These are phyloP conservation scores for Diloba caeruleocephala DNA, from an alignment of 2,888 invertebrate species.

Conservation along the genomic window DNA sequence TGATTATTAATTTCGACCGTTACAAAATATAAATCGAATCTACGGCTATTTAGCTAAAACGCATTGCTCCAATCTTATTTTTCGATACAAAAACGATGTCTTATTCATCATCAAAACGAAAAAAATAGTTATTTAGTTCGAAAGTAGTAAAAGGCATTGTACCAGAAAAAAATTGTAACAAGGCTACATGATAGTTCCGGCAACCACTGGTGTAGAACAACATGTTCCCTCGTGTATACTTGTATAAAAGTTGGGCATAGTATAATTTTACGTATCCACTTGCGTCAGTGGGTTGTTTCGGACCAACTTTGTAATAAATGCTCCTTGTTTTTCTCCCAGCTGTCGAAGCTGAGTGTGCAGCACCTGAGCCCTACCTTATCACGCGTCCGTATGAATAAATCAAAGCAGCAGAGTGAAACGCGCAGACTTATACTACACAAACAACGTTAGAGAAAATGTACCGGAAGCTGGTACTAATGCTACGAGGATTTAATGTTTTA, in stretches of 20 bases:
- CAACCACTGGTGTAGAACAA: conserved; percentile 15
- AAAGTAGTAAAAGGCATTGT: too few relatives aligned
- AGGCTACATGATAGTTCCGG: conserved; percentile 32
- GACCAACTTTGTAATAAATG: conserved; percentile 66
- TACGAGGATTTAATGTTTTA: conserved; percentile 18
- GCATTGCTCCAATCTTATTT: too few relatives aligned
- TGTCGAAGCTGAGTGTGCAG: conserved; percentile 63
- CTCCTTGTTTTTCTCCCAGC: conserved; percentile 62
- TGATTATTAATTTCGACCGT: too few relatives aligned
- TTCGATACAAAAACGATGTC: too few relatives aligned
- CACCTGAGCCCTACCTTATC: conserved; percentile 64
- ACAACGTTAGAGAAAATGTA: neutral
- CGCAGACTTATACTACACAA: conserved; percentile 14
- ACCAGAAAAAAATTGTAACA: conserved; percentile 23
- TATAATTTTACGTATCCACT: conserved; percentile 67
- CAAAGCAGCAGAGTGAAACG: conserved; percentile 52
- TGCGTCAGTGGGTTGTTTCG: conserved; percentile 55
- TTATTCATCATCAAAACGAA: too few relatives aligned
- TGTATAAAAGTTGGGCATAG: conserved; percentile 58
- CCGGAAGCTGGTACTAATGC: conserved; percentile 3
- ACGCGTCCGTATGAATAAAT: conserved; percentile 67
- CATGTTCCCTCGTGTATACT: conserved; percentile 45
- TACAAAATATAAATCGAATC: too few relatives aligned
- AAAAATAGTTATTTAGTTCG: too few relatives aligned
- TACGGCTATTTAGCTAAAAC: too few relatives aligned